Conservation (phyloP, 2,113 vertebrate species). For the Macquaria australasica region DNA sequence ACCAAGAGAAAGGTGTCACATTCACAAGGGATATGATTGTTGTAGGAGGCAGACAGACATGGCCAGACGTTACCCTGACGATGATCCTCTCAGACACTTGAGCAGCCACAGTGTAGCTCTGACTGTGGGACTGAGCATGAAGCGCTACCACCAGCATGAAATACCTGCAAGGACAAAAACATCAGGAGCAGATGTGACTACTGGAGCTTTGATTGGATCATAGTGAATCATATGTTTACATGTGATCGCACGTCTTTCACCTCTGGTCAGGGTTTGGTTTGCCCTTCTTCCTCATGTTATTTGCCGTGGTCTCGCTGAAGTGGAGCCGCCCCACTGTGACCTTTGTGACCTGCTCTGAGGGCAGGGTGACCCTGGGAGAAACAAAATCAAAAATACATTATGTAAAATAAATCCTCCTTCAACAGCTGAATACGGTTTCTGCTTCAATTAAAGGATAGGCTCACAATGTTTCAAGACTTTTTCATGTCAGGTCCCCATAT, state of each 20-base stretch:
- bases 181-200: neutral
- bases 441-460: neutral
- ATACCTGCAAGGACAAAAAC: constrained; percentile 85
- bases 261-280: constrained; percentile 99
- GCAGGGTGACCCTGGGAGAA: constrained; percentile 89
- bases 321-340: constrained; percentile 97
- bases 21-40: constrained; percentile 74
- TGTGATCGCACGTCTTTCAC: constrained; percentile 74
- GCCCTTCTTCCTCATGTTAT: constrained; percentile 99
- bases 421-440: neutral
- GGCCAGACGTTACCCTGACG: constrained; percentile 93
- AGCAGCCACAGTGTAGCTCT: constrained; percentile 95
- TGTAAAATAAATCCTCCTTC: neutral
- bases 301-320: constrained; percentile 98
- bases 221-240: neutral
- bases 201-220: no score
- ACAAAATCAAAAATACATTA: neutral
- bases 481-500: neutral
- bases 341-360: constrained; percentile 98
- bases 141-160: constrained; percentile 99
- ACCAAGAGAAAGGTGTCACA: constrained; percentile 53
- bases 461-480: neutral
- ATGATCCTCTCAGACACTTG: constrained; percentile 99
- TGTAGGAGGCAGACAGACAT: constrained; percentile 86
- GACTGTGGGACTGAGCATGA: constrained; percentile 95